Evolutionary conservation across 2,113 vertebrate genomes (phyloP), one percentile per base, ranked within the genome.

Genomic region (Oncorhynchus keta): DNA sequence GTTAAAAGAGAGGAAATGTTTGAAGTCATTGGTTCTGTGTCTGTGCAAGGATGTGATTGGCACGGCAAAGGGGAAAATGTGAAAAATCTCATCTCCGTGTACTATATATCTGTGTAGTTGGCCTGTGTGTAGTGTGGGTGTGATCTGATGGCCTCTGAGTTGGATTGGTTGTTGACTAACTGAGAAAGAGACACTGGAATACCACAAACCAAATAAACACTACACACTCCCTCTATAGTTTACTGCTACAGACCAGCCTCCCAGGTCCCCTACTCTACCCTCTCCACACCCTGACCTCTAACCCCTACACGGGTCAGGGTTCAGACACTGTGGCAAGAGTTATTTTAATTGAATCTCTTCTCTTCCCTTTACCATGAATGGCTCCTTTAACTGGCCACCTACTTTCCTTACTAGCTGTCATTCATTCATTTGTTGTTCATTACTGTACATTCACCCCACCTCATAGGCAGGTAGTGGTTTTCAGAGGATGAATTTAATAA

Each of bases 81-180:
- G 73, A 73, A 24, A 81, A 72, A 16, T 65, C 73, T 1, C 22
- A 30, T 3, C 26, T 75, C n/a, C 64, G 55, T 76, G 26, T 16
- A 51, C 49, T 9, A 32, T 18, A 18, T 48, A 18, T 48, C 7
- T 48, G 35, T 48, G 26, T 67, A 11, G 64, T 30, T 4, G 3
- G 22, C 22, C 64, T 66, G 59, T 62, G 20, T 62, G 22, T 9
- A 73, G 28, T n/a, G 18, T 87, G 85, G 18, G 74, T 32, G 8
- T 86, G 85, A 20, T 90, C 85, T 87, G 81, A 90, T 30, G 51
- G 84, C 87, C 85, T 89, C 82, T 70, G 68, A 59, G 82, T 83
- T 88, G 86, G 78, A 26, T 69, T 64, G 45, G 62, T 55, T 1
- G 20, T 68, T 76, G 75, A 85, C 79, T 76, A 73, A 85, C 79